A percentile compares a stretch with the other conserved stretches of the same genome.
phyloP scores from a whole-genome alignment of 2,113 vertebrate genomes.

The Melanotaenia duboulayi region DNA sequence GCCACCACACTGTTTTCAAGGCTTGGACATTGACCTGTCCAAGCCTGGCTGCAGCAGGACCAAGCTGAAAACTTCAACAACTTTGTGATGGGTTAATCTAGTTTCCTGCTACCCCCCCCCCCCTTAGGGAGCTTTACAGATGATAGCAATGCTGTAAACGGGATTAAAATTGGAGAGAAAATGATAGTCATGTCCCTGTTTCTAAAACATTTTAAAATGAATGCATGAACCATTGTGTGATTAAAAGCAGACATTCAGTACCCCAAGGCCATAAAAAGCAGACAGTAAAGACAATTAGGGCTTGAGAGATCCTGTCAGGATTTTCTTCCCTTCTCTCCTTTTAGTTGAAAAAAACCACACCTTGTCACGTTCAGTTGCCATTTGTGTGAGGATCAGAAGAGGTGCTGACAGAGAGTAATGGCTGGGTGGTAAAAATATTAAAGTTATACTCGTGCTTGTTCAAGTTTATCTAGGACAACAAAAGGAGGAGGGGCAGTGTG shows the following conservation, averaged over 20 bases:
- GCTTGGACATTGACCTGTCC: conserved; percentile 55
- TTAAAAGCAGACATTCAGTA: conserved; percentile 31
- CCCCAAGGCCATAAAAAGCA: conserved; percentile 41
- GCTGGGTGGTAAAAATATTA: conserved; percentile 23
- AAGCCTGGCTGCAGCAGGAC: conserved; percentile 17
- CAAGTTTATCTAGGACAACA: conserved; percentile 47
- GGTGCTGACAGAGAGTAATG: conserved; percentile 35
- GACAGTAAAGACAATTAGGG: conserved; percentile 44
- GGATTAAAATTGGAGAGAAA: conserved; percentile 39
- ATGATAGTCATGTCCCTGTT: conserved; percentile 25
- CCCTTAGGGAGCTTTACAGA: conserved; percentile 23
- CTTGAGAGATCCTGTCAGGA: conserved; percentile 56
- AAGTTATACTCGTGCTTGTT: conserved; percentile 37
- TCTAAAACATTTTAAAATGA: conserved; percentile 25
- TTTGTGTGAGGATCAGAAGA: conserved; percentile 37
- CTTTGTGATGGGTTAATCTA: conserved; percentile 40
- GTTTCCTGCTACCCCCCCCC: not conserved
- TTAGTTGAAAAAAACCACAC: conserved; percentile 21
- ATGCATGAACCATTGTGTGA: conserved; percentile 8
- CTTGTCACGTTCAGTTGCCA: conserved; percentile 32
- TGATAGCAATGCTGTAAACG: conserved; percentile 22
- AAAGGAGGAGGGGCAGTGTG: not conserved
- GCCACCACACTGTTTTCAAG: not conserved
- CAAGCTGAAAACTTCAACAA: conserved; percentile 26
- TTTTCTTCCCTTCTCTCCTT: conserved; percentile 15